Base-by-base conservation (phyloP, 2,888 invertebrate genomes). In the Auanema freiburgensis region DNA sequence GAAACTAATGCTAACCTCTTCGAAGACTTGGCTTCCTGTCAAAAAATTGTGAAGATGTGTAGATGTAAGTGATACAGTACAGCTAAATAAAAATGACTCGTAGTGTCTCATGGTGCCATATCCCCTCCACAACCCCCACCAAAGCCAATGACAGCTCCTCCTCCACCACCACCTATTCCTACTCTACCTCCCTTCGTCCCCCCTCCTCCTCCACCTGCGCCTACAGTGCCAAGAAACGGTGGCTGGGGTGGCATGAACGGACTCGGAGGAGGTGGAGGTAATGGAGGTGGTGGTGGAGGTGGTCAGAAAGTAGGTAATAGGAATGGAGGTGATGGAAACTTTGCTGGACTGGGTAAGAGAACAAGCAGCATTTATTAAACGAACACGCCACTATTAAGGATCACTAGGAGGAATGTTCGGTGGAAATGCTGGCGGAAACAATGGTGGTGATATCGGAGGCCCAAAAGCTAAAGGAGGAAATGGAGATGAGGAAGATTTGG, bases 1-100 rank as follows among this genome's bases (percentile, higher is more conserved):
- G 74, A 77, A 12, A 81, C 81, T 16, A 81, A 83, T 61, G 74
- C 77, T 14, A 81, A 81, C 63, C 65, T 81, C 1, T 81, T 81
- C 64, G 75, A 78, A 42, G 67, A 72, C 18, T 65, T 71, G 42
- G 70, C 67, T 24, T 63, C 67, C 24, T 81, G 81, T 57, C 67
- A 71, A 49, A 69, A 63, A 51, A 65, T 79, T 16, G 79, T 79
- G 10, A 65, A 70, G 21, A 62, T 77, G 54, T 81, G 81, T 57
- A 63, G 62, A 59, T 72, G 79, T 79, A 57, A 64, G 71, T 66
- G 8, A 43, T 14, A 14, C 43, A 12, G 43, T 14, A 43, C 43
- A 46, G 16, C 46, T 23, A 46, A 46, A 8, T 21, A 40, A 51
- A 8, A 40, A 49, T 51, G 49, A 51, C 2, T 33, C 3, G 10